Evolutionary conservation across 2,888 invertebrate genomes (phyloP), one percentile per base, ranked within the genome.

Genomic region (Drosophila subquinaria): DNA sequence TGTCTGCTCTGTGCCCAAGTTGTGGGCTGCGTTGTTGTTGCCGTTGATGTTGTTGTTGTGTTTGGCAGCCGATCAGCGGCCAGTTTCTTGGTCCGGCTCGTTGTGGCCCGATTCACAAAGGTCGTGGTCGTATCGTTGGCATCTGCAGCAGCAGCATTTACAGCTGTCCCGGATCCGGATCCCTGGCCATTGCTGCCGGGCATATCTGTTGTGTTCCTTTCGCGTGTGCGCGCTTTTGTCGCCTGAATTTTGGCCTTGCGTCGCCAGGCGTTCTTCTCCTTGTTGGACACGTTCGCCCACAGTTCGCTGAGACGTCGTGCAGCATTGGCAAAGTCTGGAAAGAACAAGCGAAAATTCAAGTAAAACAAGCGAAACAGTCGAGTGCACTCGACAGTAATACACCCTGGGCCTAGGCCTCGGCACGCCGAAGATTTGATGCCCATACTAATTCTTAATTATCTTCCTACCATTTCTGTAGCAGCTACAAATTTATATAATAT

Each of bases 301-400:
- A 98, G 94, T 91, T 98, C 97, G 40, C 97, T 97, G 11, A 98
- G 94, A 10, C 96, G 94, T 86, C 97, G 96, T 47, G 97, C 97
- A 72, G 97, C 96, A 62, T 96, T 95, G 0, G 96, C 95, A 93
- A 97, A 97, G 93, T 97, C 97, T 95, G 35, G 4, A 57, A 59
- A 27, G 27, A 27, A 15, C 27, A 50, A 67, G 0, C 23, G 23
- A 2, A 4, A 23, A 3, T 23, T 4, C 3, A 23, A 23, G 23
- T 23, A 23, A 23, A 23, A 23, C 23, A 23, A 23, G 23, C 23
- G 23, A 2, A 23, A 23, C 23, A 23, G 23, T 4, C 23, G 23
- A 23, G 23, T 23, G 23, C 23, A 23, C 23, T 23, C 23, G 23
- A 23, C 23, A 23, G 23, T 23, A 23, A 23, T 23, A 23, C 4